A percentile compares a stretch with the other conserved stretches of the same genome.
These are phyloP conservation scores for Junonia oenone DNA, from an alignment of 2,888 invertebrate genomes.

Conservation along the genomic window DNA sequence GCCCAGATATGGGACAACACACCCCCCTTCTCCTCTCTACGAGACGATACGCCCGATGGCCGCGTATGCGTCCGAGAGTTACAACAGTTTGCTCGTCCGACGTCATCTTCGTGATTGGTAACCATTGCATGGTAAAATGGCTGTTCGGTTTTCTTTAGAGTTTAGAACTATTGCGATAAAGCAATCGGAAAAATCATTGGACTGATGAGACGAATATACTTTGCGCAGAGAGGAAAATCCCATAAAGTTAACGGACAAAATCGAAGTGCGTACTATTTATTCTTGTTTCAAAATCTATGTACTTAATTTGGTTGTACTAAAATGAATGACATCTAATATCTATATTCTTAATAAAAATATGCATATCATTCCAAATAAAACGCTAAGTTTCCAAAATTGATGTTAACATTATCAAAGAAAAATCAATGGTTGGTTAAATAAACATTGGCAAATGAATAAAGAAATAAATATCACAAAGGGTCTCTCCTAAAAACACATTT, in stretches of 20 bases:
- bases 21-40: neutral
- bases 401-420: neutral
- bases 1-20: conserved; percentile 35
- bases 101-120: conserved; percentile 18
- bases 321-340: neutral
- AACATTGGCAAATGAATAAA: neutral
- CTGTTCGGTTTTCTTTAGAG: neutral
- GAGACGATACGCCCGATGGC: too few species aligned
- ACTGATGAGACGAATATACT: neutral
- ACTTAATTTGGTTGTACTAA: neutral
- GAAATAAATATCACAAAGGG: neutral
- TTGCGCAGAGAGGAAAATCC: neutral
- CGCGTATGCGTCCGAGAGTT: neutral
- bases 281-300: neutral
- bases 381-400: neutral
- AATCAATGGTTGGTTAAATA: neutral
- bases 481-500: neutral
- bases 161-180: neutral
- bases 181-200: neutral
- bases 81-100: conserved; percentile 16
- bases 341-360: neutral
- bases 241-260: neutral
- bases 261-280: neutral
- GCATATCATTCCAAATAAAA: neutral
- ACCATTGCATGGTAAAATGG: conserved; percentile 11